Evolutionary conservation across 2,888 invertebrate species (phyloP), one percentile per base, ranked within the genome.

Genomic region (Eretmocerus hayati): DNA sequence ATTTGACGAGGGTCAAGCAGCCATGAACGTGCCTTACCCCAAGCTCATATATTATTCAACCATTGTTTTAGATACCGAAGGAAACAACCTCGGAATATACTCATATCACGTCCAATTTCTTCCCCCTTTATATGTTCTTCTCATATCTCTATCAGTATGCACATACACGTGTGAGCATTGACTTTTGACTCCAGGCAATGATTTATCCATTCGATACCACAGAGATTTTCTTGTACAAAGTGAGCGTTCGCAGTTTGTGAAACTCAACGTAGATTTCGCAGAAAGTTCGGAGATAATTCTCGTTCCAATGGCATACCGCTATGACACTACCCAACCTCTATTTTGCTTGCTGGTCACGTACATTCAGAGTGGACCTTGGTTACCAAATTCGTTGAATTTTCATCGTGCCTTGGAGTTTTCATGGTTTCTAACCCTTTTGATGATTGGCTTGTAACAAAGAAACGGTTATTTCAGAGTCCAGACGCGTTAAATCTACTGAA

Each of bases 121-220:
- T 26, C 26, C 11, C 26, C 11, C 11, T 26, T 11, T 26, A 9
- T 26, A 9, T 26, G 26, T 26, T 11, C n/a, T 11, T 6, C 39
- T 39, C 23, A 13, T 21, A 20, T 19, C 18, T 37, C 13, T 20
- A 20, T 37, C 11, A 8, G 19, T 15, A 4, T 18, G 18, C 15
- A 13, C 26, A 42, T 32, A 30, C n/a, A 16, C 11, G 11, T 26
- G 15, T 21, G 16, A 8, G 38, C 33, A 23, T 38, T 21, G 38
- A 46, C 33, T 32, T 20, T 11, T 16, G 21, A 33, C 4, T 2
- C 30, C 20, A 20, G 30, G 40, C n/a, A 18, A 42, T 46, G 50
- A 50, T 50, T 46, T 46, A 50, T 42, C 46, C 39, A 46, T 50
- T 46, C 50, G 39, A 46, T 46, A 42, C 35, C 32, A 21, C 26